Evolutionary conservation across 2,888 invertebrate genomes (phyloP).

Genomic region (Cerastis leucographa): DNA sequence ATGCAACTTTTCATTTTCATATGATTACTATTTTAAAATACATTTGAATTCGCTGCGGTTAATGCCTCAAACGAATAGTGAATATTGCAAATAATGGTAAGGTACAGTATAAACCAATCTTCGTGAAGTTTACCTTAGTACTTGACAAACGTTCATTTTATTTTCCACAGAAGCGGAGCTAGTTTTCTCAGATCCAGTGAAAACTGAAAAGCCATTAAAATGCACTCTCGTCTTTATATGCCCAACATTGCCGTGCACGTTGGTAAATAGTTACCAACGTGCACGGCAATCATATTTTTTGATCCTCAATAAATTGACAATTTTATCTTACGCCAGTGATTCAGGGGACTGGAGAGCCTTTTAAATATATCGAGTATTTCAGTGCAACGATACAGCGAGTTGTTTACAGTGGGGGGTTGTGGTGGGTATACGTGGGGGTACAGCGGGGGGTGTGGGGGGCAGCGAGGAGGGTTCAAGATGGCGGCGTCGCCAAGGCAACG

Average conservation of each 20-base stretch:
- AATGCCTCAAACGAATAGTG: neutral
- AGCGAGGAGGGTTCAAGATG: slow-evolving; percentile 85
- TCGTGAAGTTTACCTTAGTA: neutral
- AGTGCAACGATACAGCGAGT: slow-evolving; percentile 89
- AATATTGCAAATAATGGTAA: neutral
- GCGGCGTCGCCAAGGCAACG: slow-evolving; percentile 89
- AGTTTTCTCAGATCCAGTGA: slow-evolving; percentile 21
- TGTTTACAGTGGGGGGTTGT: slow-evolving; percentile 85
- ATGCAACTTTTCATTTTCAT: neutral
- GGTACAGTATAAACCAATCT: neutral
- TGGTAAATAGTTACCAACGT: slow-evolving; percentile 67
- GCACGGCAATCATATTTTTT: slow-evolving; percentile 75
- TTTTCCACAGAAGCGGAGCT: slow-evolving; percentile 25
- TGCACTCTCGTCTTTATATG: slow-evolving; percentile 49
- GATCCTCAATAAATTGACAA: slow-evolving; percentile 82
- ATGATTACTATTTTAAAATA: neutral
- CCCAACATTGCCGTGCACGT: no score
- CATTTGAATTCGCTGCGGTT: neutral
- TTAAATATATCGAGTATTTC: slow-evolving; percentile 90
- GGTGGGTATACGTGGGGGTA: slow-evolving; percentile 65
- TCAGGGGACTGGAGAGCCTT: slow-evolving; percentile 81
- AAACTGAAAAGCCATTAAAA: slow-evolving; percentile 54
- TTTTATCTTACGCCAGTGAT: slow-evolving; percentile 80
- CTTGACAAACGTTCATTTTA: slow-evolving; percentile 23
- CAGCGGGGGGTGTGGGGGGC: slow-evolving; percentile 61